Evolutionary conservation across 2,888 invertebrate genomes (phyloP).

Genomic region (Amblyjoppa fuscipennis): DNA sequence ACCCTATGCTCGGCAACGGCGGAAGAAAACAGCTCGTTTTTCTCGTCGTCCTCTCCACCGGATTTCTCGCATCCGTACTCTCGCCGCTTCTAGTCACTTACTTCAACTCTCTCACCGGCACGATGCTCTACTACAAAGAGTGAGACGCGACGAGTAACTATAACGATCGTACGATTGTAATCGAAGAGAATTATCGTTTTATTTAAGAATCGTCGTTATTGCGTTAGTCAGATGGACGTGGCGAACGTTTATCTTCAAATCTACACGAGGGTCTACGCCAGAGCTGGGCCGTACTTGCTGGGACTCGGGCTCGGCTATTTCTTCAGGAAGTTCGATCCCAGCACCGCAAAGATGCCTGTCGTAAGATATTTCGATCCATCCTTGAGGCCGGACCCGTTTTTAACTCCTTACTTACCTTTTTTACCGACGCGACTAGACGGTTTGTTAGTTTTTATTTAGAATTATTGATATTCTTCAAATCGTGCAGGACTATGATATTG

Average conservation of each 20-base stretch:
- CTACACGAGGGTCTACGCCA: conserved; percentile 78
- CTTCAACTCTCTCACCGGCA: conserved; percentile 74
- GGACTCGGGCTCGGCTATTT: conserved; percentile 82
- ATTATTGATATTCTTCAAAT: too few relatives aligned
- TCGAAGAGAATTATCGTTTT: too few relatives aligned
- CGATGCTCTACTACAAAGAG: conserved; percentile 82
- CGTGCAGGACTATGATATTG: too few relatives aligned
- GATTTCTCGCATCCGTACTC: conserved; percentile 75
- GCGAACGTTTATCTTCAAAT: conserved; percentile 76
- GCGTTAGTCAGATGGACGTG: conserved; percentile 72
- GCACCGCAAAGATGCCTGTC: conserved; percentile 67
- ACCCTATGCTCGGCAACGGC: conserved; percentile 78
- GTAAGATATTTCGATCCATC: conserved; percentile 31
- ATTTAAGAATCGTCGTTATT: background rate
- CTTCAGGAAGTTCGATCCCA: conserved; percentile 71
- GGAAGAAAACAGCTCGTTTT: conserved; percentile 70
- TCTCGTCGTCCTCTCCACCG: conserved; percentile 71
- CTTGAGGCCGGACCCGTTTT: too few relatives aligned
- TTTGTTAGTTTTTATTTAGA: too few relatives aligned
- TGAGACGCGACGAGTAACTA: conserved; percentile 69
- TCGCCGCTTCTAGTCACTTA: conserved; percentile 79
- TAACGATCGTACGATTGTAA: background rate
- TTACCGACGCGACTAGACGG: too few relatives aligned
- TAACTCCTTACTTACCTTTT: too few relatives aligned
- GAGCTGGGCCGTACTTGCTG: conserved; percentile 82